A percentile compares a stretch with the other conserved stretches of the same genome.
These are phyloP conservation scores for Gadus macrocephalus DNA, from an alignment of 2,113 vertebrate species.

Conservation along the genomic window DNA sequence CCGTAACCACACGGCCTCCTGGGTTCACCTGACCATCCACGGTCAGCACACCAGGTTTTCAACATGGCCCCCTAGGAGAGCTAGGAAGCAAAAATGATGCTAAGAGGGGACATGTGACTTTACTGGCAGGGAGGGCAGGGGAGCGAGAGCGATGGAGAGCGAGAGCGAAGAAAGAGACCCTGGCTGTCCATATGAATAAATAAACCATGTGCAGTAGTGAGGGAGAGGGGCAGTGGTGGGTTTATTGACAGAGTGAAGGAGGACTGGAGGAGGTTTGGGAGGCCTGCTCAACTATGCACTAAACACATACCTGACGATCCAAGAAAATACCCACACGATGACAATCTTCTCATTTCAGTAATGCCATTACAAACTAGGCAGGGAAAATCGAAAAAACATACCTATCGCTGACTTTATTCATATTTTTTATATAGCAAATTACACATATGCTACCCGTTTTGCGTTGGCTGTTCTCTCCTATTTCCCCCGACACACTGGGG, in stretches of 20 bases:
- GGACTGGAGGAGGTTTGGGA: constrained; percentile 41
- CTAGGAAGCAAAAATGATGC: background rate
- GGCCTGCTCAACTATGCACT: constrained; percentile 43
- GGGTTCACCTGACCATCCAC: constrained; percentile 37
- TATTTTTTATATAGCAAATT: too few species aligned
- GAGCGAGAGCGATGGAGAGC: constrained; percentile 4
- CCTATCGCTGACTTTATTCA: too few species aligned
- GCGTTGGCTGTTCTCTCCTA: too few species aligned
- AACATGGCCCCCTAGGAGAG: background rate
- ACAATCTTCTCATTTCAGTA: constrained; percentile 1
- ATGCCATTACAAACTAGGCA: constrained; percentile 17
- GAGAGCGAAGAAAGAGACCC: constrained; percentile 21
- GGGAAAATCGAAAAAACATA: too few species aligned
- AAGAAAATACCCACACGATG: constrained; percentile 2
- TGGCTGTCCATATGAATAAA: constrained; percentile 61
- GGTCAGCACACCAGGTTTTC: background rate
- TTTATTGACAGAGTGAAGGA: constrained; percentile 68
- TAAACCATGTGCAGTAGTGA: constrained; percentile 59
- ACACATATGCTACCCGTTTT: too few species aligned
- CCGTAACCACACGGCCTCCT: constrained; percentile 11
- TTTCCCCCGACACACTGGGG: too few species aligned
- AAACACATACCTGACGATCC: constrained; percentile 36
- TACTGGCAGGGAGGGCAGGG: background rate
- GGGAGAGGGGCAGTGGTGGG: constrained; percentile 55
- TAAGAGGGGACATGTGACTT: background rate